Base-by-base conservation (phyloP, 2,888 invertebrate species). In the Drosophila villosipedis region DNA sequence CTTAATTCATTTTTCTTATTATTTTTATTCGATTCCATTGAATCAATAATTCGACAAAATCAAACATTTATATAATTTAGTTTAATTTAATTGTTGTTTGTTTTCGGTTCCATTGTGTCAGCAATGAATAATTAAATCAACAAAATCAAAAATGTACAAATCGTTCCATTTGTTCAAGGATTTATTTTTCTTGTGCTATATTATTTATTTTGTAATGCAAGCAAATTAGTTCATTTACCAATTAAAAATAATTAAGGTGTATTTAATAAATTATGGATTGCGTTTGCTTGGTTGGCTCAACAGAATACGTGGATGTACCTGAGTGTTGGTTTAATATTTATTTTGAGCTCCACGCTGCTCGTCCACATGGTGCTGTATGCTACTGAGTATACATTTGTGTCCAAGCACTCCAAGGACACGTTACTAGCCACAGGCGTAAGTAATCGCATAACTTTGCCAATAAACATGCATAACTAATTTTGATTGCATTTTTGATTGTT, bases 241-340 rank as follows among this genome's bases (percentile, higher is more conserved):
- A 25, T 25, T 9, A 25, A 25, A 47, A 47, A 47, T 25, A 25
- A 25, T 47, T 25, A 47, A 47, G 16, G 25, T 16, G 25, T 28
- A 25, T 25, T 47, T 47, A 16, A 47, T 47, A 25, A 47, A 47
- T 47, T 47, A 47, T 47, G 4, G 9, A 47, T 16, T 7, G 19
- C 9, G 19, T 30, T 30, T 49, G 9, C 10, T 16, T 30, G 47
- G 25, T 54, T 55, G 37, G 14, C 1, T 12, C 14, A 31, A 14
- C 93, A 96, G 96, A 96, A 96, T 94, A 95, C 96, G 92, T 95
- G 96, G 94, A 95, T 96, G 92, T 96, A 96, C 94, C 94, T 96
- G 93, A 95, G 95, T 93, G 95, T 96, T 94, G 96, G 96, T 94
- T 94, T 96, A 90, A 94, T 96, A 93, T 96, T 96, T 94, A 95